These are phyloP conservation scores for Platycheirus rosarum DNA, from an alignment of 2,888 invertebrate species.

Conservation along the genomic window DNA sequence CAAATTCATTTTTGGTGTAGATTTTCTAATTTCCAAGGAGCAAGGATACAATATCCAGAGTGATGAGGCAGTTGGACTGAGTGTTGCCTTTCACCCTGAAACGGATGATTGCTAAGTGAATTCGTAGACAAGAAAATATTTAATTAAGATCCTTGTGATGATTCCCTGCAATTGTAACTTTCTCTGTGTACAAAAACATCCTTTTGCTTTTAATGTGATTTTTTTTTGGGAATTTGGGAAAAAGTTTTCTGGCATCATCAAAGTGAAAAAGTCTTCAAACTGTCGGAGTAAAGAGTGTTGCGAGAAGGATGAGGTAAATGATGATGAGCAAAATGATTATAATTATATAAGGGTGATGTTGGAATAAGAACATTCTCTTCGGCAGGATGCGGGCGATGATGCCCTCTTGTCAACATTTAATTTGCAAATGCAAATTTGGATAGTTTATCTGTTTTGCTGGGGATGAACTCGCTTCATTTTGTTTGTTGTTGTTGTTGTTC, in stretches of 20 bases:
- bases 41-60: not conserved
- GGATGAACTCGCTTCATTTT: not conserved
- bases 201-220: conserved; percentile 28
- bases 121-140: conserved; percentile 71
- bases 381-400: conserved; percentile 35
- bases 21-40: conserved; percentile 1
- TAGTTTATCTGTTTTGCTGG: conserved; percentile 59
- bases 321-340: not conserved
- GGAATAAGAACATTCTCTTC: conserved; percentile 17
- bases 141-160: conserved; percentile 69
- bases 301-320: conserved; percentile 12
- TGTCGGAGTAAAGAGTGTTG: conserved; percentile 39
- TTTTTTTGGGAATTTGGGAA: conserved; percentile 22
- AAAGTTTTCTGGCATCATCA: conserved; percentile 54
- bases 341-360: conserved; percentile 27
- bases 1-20: conserved; percentile 18
- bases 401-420: conserved; percentile 68
- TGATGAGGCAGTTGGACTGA: not conserved
- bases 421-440: conserved; percentile 72
- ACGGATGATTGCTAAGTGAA: conserved; percentile 69
- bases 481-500: conserved; percentile 28
- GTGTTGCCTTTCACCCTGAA: conserved; percentile 35
- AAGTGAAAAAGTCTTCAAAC: conserved; percentile 57
- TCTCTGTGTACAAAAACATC: conserved; percentile 14
- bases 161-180: conserved; percentile 41